Evolutionary conservation across 2,113 vertebrate genomes (phyloP).

Genomic region (Tychaedon coryphoeus): DNA sequence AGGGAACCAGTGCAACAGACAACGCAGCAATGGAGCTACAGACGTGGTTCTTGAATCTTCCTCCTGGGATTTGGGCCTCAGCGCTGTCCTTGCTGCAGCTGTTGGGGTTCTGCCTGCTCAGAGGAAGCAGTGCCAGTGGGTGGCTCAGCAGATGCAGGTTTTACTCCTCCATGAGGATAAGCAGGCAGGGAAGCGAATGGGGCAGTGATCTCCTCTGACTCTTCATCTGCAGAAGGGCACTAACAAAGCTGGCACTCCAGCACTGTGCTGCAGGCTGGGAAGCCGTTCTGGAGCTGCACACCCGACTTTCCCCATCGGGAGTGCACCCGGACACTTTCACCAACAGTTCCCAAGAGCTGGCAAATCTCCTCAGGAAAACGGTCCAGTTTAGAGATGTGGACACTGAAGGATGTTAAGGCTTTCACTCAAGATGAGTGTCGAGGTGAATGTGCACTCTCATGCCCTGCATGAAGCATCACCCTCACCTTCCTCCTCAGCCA

Average conservation of each 20-base stretch:
- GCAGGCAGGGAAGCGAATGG: background rate
- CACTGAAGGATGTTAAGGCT: background rate
- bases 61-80: background rate
- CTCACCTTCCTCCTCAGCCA: background rate
- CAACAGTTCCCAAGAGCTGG: background rate
- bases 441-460: background rate
- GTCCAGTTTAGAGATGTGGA: background rate
- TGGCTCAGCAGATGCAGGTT: background rate
- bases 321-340: background rate
- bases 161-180: rapidly evolving
- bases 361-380: background rate
- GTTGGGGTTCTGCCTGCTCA: background rate
- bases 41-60: background rate
- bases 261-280: background rate
- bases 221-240: background rate
- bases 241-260: background rate
- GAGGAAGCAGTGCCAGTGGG: background rate
- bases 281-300: background rate
- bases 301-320: background rate
- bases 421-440: background rate
- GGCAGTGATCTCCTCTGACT: background rate
- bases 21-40: background rate
- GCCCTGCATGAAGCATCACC: background rate
- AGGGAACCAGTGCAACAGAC: background rate
- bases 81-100: rapidly evolving